These are phyloP conservation scores for Paedocypris micromegethes DNA, from an alignment of 2,797 vertebrate species.

Conservation along the genomic window DNA sequence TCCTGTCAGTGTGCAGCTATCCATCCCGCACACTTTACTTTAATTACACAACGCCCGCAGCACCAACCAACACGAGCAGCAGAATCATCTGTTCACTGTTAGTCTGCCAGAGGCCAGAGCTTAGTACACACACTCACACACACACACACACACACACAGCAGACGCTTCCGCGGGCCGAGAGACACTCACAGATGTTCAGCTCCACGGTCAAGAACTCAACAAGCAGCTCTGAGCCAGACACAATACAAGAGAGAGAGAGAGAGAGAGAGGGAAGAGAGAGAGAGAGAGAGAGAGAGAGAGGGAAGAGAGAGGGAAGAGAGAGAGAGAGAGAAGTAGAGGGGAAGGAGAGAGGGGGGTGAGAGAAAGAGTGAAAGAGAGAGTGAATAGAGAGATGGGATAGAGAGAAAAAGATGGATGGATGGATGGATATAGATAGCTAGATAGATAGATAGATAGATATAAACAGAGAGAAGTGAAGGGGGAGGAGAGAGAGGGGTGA, in stretches of 20 bases:
- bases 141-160: not conserved
- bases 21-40: conserved; percentile 9
- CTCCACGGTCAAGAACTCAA: conserved; percentile 15
- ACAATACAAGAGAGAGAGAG: not conserved
- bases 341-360: not conserved
- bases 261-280: not conserved
- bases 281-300: not conserved
- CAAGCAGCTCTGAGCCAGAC: conserved; percentile 19
- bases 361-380: too few species aligned
- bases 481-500: too few species aligned
- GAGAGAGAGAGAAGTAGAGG: conserved; percentile 6
- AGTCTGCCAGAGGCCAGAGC: conserved; percentile 6
- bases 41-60: conserved; percentile 32
- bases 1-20: conserved; percentile 18
- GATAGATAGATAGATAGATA: not conserved
- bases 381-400: not conserved
- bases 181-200: conserved; percentile 4
- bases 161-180: not conserved
- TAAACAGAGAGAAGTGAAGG: too few species aligned
- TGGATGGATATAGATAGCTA: not conserved
- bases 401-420: not conserved
- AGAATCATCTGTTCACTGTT: conserved; percentile 16
- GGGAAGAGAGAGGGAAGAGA: conserved; percentile 7
- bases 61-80: conserved; percentile 5
- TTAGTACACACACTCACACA: conserved; percentile 13